phyloP scores from a whole-genome alignment of 2,113 vertebrate species.

The Eulacestoma nigropectus region DNA sequence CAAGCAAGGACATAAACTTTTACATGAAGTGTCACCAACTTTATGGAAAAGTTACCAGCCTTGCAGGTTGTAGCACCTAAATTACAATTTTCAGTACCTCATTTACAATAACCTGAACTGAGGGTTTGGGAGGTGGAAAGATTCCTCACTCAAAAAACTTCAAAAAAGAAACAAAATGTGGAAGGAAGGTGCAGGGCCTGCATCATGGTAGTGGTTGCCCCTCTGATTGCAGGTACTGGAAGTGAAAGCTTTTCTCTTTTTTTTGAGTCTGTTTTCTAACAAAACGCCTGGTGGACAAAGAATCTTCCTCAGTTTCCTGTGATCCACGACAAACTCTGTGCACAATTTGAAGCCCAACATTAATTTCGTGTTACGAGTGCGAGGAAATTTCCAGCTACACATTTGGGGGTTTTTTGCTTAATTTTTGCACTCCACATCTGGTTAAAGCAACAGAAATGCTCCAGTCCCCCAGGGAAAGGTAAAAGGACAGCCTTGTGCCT shows the following conservation, averaged over 20 bases:
- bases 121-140: accelerated
- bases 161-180: neutral
- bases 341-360: neutral
- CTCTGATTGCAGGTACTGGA: neutral
- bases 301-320: neutral
- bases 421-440: neutral
- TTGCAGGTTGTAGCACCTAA: neutral
- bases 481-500: neutral
- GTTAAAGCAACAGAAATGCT: neutral
- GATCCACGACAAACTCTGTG: neutral
- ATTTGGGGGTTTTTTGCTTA: neutral
- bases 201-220: neutral
- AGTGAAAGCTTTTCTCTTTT: neutral
- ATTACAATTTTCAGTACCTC: neutral
- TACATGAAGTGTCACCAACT: neutral
- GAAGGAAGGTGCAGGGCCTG: neutral
- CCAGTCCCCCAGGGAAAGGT: neutral
- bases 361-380: neutral
- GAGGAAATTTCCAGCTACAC: neutral
- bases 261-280: neutral
- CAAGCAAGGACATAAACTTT: neutral
- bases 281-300: neutral
- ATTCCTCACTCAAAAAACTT: neutral
- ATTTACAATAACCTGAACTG: neutral
- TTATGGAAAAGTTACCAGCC: neutral